These are phyloP conservation scores for Engraulis encrasicolus DNA, from an alignment of 2,113 vertebrate genomes.

Conservation along the genomic window DNA sequence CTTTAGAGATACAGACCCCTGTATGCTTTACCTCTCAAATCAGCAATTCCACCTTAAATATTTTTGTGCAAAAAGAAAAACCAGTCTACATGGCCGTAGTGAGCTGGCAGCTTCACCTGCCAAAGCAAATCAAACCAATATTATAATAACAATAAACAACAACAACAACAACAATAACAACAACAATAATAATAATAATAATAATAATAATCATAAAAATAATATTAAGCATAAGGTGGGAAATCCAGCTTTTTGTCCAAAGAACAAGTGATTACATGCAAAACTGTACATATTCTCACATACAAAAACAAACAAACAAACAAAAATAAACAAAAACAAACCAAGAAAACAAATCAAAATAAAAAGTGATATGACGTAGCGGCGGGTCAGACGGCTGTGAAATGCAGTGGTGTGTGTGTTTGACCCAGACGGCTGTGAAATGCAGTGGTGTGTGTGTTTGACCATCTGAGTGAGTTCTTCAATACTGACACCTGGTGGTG, in stretches of 20 bases:
- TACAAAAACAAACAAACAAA: slow-evolving; percentile 54
- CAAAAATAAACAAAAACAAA: slow-evolving; percentile 50
- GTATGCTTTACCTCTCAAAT: slow-evolving; percentile 77
- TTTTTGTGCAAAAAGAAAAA: slow-evolving; percentile 87
- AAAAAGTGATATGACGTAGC: slow-evolving; percentile 82
- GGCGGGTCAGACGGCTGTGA: slow-evolving; percentile 59
- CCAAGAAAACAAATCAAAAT: slow-evolving; percentile 61
- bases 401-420: slow-evolving; percentile 78
- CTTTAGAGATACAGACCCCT: too few relatives aligned
- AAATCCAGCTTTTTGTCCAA: slow-evolving; percentile 48
- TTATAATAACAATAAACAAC: background rate
- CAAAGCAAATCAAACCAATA: slow-evolving; percentile 78
- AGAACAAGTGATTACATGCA: slow-evolving; percentile 97
- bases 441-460: slow-evolving; percentile 76
- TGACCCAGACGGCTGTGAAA: slow-evolving; percentile 72
- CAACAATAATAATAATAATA: slow-evolving; percentile 62
- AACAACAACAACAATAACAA: slow-evolving; percentile 34
- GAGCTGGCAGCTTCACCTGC: slow-evolving; percentile 87
- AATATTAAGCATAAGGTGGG: slow-evolving; percentile 58
- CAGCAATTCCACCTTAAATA: slow-evolving; percentile 95
- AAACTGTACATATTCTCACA: slow-evolving; percentile 99
- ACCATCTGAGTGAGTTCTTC: slow-evolving; percentile 25
- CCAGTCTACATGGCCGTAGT: slow-evolving; percentile 91
- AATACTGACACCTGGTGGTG: background rate
- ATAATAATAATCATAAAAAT: slow-evolving; percentile 6